These are phyloP conservation scores for Ochropacha duplaris DNA, from an alignment of 2,888 invertebrate genomes.

Conservation along the genomic window DNA sequence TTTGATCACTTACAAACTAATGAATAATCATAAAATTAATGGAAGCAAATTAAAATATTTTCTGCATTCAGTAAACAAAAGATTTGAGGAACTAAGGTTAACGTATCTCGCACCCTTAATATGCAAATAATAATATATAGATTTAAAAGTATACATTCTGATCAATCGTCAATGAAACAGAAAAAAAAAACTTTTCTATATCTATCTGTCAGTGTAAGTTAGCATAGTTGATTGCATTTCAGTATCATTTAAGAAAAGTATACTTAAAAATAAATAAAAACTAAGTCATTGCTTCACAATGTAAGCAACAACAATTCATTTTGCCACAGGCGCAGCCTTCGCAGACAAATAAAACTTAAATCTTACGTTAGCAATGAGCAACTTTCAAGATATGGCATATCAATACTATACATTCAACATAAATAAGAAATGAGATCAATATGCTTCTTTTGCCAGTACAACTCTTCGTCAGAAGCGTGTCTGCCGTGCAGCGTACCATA, in stretches of 20 bases:
- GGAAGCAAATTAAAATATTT: constrained; percentile 65
- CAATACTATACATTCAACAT: constrained; percentile 67
- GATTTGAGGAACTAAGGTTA: constrained; percentile 40
- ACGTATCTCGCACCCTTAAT: constrained; percentile 19
- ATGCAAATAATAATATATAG: neutral
- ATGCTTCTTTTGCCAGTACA: constrained; percentile 44
- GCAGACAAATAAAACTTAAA: constrained; percentile 51
- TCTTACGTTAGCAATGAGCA: constrained; percentile 63
- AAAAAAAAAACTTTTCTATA: neutral
- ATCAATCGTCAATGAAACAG: neutral
- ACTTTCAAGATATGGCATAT: constrained; percentile 70
- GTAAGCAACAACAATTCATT: constrained; percentile 42
- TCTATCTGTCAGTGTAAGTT: neutral
- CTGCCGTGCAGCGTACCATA: constrained; percentile 5
- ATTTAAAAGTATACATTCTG: neutral
- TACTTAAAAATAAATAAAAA: constrained; percentile 27
- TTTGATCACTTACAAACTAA: constrained; percentile 65
- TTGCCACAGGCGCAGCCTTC: constrained; percentile 48
- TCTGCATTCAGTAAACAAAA: constrained; percentile 44
- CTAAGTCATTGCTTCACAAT: constrained; percentile 25
- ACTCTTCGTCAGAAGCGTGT: constrained; percentile 12
- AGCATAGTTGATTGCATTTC: neutral
- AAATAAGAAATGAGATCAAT: constrained; percentile 79
- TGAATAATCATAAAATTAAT: constrained; percentile 57
- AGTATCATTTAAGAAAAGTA: constrained; percentile 9